Evolutionary conservation across 2,888 invertebrate species (phyloP), one percentile per base, ranked within the genome.

Genomic region (Cybosia mesomella): DNA sequence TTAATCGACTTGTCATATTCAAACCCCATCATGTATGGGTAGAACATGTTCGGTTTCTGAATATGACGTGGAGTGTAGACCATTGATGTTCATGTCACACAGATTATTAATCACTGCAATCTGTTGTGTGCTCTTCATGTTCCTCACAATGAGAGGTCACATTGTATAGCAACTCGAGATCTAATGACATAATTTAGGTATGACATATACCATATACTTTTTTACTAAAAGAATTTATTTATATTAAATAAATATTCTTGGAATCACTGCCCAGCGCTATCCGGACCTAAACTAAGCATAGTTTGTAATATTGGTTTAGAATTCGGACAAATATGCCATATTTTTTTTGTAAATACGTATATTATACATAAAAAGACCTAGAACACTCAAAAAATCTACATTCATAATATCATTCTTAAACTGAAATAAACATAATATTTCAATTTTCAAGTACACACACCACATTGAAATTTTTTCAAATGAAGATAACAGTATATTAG

Each of bases 371-470:
- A 15, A 39, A 39, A 39, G 4, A 39, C 39, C 4, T 4, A 39
- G 0, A 36, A 3, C 8, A 36, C 13, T 0, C 11, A n/a, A 39
- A 39, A 39, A 39, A 39, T 39, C 15, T 39, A 39, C 39, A 43
- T 18, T 7, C 7, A 7, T n/a, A 43, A 18, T 18, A 18, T 43
- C 43, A 39, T 39, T 39, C 1, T 39, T 15, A 15, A 39, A 1
- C 15, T 34, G 5, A 34, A 34, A 34, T n/a, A n/a, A n/a, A n/a
- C n/a, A n/a, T n/a, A n/a, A n/a, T n/a, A n/a, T n/a, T n/a, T n/a
- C n/a, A n/a, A 71, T 75, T 74, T 71, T 39, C 67, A 60, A 70
- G 58, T 60, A 28, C 28, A 43, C 57, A 77, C 72, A 68, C 60
- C 68, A 21, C 57, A 70, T 54, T 58, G 67, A 75, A 73, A 70